Evolutionary conservation across 2,888 invertebrate species (phyloP).

Genomic region (Ophonus ardosiacus): DNA sequence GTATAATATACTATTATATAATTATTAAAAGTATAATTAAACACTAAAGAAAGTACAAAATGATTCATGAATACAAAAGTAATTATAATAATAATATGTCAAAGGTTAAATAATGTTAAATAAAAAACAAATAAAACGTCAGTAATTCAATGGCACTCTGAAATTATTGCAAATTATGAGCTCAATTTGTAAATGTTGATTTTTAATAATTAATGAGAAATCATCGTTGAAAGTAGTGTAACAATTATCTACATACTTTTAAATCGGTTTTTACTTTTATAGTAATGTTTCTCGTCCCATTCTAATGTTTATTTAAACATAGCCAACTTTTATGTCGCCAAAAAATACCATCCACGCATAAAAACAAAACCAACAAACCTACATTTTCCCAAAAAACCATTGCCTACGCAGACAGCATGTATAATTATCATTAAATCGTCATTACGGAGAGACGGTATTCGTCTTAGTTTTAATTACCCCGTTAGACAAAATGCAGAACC

Average conservation of each 20-base stretch:
- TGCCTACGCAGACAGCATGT: slow-evolving; percentile 26
- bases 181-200: too few species aligned
- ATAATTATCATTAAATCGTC: slow-evolving; percentile 52
- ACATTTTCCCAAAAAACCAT: slow-evolving; percentile 43
- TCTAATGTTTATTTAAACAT: slow-evolving; percentile 25
- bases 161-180: too few species aligned
- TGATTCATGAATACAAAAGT: too few species aligned
- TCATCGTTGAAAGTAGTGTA: not conserved
- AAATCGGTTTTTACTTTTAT: not conserved
- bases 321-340: not conserved
- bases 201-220: too few species aligned
- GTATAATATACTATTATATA: too few species aligned
- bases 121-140: too few species aligned
- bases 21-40: too few species aligned
- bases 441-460: slow-evolving; percentile 12
- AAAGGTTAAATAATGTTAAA: too few species aligned
- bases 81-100: too few species aligned
- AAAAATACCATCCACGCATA: slow-evolving; percentile 15
- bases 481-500: not conserved
- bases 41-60: too few species aligned
- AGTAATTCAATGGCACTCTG: too few species aligned
- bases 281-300: not conserved
- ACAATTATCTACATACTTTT: not conserved
- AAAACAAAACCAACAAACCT: slow-evolving; percentile 44
- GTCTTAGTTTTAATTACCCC: slow-evolving; percentile 39